Conservation (phyloP, 2,888 invertebrate species). For the Lydus trimaculatus region DNA sequence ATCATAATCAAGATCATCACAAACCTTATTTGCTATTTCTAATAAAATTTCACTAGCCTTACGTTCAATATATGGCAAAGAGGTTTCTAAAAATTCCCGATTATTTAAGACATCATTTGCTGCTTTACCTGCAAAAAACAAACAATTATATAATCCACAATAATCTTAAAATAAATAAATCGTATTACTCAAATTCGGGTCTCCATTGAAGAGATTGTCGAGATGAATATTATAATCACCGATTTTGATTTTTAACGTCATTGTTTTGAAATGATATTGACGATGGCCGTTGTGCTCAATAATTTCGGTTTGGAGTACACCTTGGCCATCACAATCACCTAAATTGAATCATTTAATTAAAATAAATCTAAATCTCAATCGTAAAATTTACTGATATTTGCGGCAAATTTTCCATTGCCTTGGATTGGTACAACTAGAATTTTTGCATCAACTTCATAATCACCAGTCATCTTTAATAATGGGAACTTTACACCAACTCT, state of each 20-base stretch:
- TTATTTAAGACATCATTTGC: constrained; percentile 69
- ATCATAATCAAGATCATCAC: constrained; percentile 63
- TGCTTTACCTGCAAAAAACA: constrained; percentile 59
- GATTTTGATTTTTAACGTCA: constrained; percentile 64
- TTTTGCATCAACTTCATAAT: constrained; percentile 66
- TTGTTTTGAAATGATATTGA: constrained; percentile 60
- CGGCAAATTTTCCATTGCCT: constrained; percentile 67
- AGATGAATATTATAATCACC: constrained; percentile 65
- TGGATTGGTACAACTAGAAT: constrained; percentile 66
- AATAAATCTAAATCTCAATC: not conserved
- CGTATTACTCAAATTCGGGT: constrained; percentile 31
- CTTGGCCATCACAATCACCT: constrained; percentile 63
- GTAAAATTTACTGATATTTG: constrained; percentile 63
- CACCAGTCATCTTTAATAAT: constrained; percentile 64
- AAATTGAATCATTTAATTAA: constrained; percentile 30
- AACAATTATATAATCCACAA: not conserved
- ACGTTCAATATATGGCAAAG: constrained; percentile 67
- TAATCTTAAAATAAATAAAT: too few relatives aligned
- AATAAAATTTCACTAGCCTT: constrained; percentile 64
- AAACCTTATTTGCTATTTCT: constrained; percentile 66
- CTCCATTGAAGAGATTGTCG: constrained; percentile 61
- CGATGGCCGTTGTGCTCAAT: constrained; percentile 60
- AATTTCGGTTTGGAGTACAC: constrained; percentile 57
- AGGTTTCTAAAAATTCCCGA: constrained; percentile 64
- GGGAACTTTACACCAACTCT: constrained; percentile 64